These are phyloP conservation scores for Polypedilum vanderplanki DNA, from an alignment of 1,140 invertebrate species.

Conservation along the genomic window DNA sequence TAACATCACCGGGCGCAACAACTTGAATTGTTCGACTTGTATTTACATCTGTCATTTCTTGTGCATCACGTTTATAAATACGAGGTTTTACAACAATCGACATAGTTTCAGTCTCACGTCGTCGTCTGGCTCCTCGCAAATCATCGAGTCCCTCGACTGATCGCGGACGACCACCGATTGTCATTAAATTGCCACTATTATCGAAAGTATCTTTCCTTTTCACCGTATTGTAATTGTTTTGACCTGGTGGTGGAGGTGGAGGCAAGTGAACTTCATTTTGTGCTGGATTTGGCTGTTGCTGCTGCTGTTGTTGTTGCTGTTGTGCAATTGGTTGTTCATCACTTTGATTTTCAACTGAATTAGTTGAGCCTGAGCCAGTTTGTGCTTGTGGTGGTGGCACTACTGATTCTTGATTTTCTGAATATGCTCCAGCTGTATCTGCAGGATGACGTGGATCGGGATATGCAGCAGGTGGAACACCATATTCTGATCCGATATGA, in stretches of 20 bases:
- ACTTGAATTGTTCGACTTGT: conserved; percentile 86
- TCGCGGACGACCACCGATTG: conserved; percentile 72
- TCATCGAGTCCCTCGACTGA: conserved; percentile 64
- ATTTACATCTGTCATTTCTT: conserved; percentile 90
- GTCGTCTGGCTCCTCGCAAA: conserved; percentile 59
- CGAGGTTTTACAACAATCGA: conserved; percentile 56
- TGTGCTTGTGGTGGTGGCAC: conserved; percentile 72
- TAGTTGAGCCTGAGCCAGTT: conserved; percentile 48
- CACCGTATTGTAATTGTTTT: conserved; percentile 70
- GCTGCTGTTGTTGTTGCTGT: conserved; percentile 40
- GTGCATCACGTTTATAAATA: conserved; percentile 76
- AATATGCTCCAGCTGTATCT: conserved; percentile 70
- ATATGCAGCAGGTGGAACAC: conserved; percentile 66
- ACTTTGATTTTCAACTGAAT: conserved; percentile 34
- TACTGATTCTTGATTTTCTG: conserved; percentile 70
- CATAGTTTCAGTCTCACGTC: conserved; percentile 50
- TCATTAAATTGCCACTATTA: conserved; percentile 68
- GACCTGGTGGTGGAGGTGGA: conserved; percentile 71
- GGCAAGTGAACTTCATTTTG: conserved; percentile 62
- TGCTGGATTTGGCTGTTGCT: conserved; percentile 41
- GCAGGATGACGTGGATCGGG: conserved; percentile 76
- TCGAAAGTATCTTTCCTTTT: conserved; percentile 66
- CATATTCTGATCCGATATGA: conserved; percentile 55
- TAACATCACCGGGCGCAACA: conserved; percentile 87
- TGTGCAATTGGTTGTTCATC: conserved; percentile 34